A percentile compares a stretch with the other conserved stretches of the same genome.
Evolutionary conservation across 35 echinoderm and acorn worm genomes (phyloP).

Genomic region (Lytechinus pictus): DNA sequence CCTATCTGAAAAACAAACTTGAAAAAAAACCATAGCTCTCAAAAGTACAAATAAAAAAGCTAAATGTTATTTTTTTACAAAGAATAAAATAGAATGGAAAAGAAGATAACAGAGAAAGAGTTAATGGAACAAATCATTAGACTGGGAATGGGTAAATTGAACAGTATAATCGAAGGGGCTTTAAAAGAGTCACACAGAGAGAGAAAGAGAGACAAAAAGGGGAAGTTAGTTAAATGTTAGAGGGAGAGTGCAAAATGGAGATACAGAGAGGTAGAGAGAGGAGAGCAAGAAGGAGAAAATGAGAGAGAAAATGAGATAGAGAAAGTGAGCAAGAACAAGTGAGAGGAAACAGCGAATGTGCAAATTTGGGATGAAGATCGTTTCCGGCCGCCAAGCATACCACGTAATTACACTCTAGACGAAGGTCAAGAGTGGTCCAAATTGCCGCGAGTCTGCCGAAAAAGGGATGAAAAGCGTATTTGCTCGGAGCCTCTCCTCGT

Average conservation of each 20-base stretch:
- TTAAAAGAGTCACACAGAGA: not conserved
- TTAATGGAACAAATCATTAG: no score
- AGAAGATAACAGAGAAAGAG: no score
- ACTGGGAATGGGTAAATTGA: not conserved
- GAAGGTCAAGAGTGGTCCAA: conserved; percentile 26
- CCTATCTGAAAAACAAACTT: no score
- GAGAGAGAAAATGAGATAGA: not conserved
- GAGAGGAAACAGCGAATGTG: not conserved
- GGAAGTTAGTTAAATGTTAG: not conserved
- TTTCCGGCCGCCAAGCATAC: conserved; percentile 31
- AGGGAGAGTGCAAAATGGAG: not conserved
- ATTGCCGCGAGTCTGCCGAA: conserved; percentile 10
- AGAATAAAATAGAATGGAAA: no score
- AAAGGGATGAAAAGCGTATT: not conserved
- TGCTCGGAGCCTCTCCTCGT: not conserved
- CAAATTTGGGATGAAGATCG: conserved; percentile 21
- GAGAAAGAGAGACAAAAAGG: not conserved
- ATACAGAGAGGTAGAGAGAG: not conserved
- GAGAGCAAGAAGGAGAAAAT: no score
- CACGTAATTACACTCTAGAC: conserved; percentile 31
- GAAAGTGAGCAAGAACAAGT: not conserved
- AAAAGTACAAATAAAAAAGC: no score
- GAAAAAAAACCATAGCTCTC: no score
- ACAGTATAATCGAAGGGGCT: not conserved
- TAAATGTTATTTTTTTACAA: no score